phyloP scores from a whole-genome alignment of 2,797 vertebrate species.

The Acanthornis magna region DNA sequence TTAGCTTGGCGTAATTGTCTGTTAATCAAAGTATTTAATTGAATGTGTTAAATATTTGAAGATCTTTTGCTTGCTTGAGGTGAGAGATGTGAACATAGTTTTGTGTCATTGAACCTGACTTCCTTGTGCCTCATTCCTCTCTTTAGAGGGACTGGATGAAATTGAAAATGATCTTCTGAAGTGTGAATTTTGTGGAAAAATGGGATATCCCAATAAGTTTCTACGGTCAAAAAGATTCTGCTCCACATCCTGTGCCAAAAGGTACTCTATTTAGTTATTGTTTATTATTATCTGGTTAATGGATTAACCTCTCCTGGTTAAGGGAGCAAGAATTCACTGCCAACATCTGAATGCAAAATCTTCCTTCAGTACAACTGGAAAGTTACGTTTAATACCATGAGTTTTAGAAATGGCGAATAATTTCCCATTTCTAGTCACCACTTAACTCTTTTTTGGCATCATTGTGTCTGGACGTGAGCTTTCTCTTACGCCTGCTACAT shows the following conservation, averaged over 20 bases:
- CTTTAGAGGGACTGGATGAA: constrained; percentile 82
- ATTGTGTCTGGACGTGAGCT: background rate
- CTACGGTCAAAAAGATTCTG: constrained; percentile 95
- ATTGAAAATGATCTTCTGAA: constrained; percentile 87
- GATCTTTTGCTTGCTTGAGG: background rate
- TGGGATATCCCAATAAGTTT: constrained; percentile 92
- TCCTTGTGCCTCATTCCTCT: background rate
- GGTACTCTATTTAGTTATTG: constrained; percentile 72
- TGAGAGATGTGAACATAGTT: background rate
- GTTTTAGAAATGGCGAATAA: background rate
- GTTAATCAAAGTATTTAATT: background rate
- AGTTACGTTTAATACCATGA: background rate
- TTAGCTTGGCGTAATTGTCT: background rate
- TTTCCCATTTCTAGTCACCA: background rate
- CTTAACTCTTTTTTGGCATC: background rate
- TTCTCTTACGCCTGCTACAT: background rate
- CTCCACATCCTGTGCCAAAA: constrained; percentile 93
- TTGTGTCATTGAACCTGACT: background rate
- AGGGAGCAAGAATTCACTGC: background rate
- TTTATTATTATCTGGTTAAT: background rate
- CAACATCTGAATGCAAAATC: background rate
- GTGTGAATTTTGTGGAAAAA: constrained; percentile 96
- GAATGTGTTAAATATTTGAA: background rate
- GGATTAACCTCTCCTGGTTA: background rate
- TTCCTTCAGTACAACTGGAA: background rate